Base-by-base conservation (phyloP, 1,140 invertebrate genomes). In the Stenopsyche tienmushanensis region DNA sequence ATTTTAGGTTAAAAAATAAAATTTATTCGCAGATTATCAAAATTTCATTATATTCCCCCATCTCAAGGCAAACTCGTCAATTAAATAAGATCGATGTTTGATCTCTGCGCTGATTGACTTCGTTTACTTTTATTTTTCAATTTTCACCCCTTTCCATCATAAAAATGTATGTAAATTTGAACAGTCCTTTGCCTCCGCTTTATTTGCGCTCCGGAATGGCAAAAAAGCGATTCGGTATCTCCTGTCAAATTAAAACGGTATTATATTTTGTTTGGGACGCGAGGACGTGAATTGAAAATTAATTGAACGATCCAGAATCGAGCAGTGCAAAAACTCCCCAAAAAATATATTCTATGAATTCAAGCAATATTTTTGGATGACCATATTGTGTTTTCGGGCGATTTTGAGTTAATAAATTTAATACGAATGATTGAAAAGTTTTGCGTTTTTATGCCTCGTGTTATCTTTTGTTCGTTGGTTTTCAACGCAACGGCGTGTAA, bases 211-310 rank as follows among this genome's bases (percentile, higher is more conserved):
- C 29, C 29, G 29, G n/a, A n/a, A n/a, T n/a, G n/a, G n/a, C 13
- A 34, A 34, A 34, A 34, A 34, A 34, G 29, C 29, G 13, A 20
- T 47, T 15, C 20, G 20, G 20, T 17, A 47, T 47, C 20, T 47
- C 45, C 8, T 20, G 42, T 58, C 41, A 39, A 65, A 65, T 58
- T 58, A 50, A 57, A 64, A 29, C 29, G 44, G 54, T 47, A 58
- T 65, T 65, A 65, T 65, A 58, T 65, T 65, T 58, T 65, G 64
- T 65, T 65, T 64, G 55, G 18, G 29, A 55, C 53, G 15, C 44
- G 44, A 55, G 18, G 29, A 55, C 53, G 15, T 44, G 44, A 55
- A 58, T 58, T 58, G 54, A 65, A 58, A 65, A 47, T 58, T 65
- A 65, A 65, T 65, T 65, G 54, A 45, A 65, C 64, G 50, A 41